Evolutionary conservation across 2,113 vertebrate genomes (phyloP).

Genomic region (Semnornis frantzii): DNA sequence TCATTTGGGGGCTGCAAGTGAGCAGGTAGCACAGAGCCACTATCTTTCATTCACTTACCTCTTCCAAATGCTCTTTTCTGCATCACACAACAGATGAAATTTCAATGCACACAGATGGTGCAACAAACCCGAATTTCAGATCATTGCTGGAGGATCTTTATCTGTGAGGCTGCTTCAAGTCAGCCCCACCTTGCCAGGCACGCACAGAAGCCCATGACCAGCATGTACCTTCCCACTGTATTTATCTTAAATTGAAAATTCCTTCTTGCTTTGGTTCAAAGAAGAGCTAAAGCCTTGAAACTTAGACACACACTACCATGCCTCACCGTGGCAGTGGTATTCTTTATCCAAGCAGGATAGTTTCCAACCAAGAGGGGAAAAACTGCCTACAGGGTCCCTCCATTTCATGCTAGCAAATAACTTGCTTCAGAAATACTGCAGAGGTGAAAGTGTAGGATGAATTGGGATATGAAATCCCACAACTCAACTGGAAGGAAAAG

Average conservation of each 20-base stretch:
- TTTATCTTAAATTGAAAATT: background rate
- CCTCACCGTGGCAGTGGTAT: background rate
- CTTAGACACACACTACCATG: background rate
- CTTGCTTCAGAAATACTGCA: background rate
- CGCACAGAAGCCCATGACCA: accelerated
- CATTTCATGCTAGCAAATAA: background rate
- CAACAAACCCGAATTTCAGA: background rate
- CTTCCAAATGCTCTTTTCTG: background rate
- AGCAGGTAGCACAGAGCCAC: accelerated
- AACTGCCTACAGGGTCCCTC: background rate
- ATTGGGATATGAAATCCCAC: background rate
- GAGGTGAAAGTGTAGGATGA: background rate
- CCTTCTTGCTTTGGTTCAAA: background rate
- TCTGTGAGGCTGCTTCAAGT: background rate
- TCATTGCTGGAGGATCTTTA: background rate
- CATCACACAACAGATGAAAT: background rate
- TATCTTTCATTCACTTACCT: background rate
- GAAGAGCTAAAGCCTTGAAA: background rate
- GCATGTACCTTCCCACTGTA: accelerated
- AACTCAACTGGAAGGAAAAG: background rate
- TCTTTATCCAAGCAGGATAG: background rate
- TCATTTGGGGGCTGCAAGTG: background rate
- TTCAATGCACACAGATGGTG: background rate
- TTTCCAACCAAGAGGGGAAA: background rate
- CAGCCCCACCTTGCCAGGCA: accelerated